Percentiles rank a stretch among this genome's conserved stretches.
phyloP scores from a whole-genome alignment of 2,888 invertebrate genomes.

The Dynastes maya region DNA sequence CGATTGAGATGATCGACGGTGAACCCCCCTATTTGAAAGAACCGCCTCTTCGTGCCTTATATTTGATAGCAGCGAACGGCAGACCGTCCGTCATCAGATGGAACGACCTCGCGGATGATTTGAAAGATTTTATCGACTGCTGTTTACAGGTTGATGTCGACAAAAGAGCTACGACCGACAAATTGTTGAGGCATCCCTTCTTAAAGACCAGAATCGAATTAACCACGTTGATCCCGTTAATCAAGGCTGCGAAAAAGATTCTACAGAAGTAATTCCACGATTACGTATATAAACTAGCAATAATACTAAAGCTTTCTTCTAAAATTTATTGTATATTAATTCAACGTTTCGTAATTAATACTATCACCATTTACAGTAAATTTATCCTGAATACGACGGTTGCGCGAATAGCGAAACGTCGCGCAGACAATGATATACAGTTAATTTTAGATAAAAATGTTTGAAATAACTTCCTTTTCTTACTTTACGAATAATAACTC shows the following conservation, averaged over 20 bases:
- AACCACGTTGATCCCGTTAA: constrained; percentile 88
- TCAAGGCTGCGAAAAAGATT: constrained; percentile 91
- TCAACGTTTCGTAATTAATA: too few relatives aligned
- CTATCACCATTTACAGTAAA: too few relatives aligned
- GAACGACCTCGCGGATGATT: constrained; percentile 82
- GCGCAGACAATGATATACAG: too few relatives aligned
- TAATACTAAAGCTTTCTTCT: too few relatives aligned
- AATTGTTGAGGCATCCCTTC: constrained; percentile 87
- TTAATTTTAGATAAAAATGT: too few relatives aligned
- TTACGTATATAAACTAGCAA: background rate
- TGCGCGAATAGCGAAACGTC: too few relatives aligned
- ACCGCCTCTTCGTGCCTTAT: constrained; percentile 92
- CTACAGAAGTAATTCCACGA: constrained; percentile 73
- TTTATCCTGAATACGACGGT: too few relatives aligned
- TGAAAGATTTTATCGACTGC: constrained; percentile 88
- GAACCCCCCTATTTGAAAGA: constrained; percentile 98
- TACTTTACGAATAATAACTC: too few relatives aligned
- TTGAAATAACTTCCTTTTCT: too few relatives aligned
- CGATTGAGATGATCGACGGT: constrained; percentile 97
- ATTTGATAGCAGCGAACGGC: constrained; percentile 96
- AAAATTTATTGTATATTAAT: too few relatives aligned
- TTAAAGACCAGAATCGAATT: constrained; percentile 86
- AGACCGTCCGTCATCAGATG: constrained; percentile 91
- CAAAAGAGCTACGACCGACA: constrained; percentile 82
- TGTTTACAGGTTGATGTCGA: constrained; percentile 92